Percentiles rank a stretch among this genome's conserved stretches.
phyloP scores from a whole-genome alignment of 2,888 invertebrate genomes.

The Baronia brevicornis region DNA sequence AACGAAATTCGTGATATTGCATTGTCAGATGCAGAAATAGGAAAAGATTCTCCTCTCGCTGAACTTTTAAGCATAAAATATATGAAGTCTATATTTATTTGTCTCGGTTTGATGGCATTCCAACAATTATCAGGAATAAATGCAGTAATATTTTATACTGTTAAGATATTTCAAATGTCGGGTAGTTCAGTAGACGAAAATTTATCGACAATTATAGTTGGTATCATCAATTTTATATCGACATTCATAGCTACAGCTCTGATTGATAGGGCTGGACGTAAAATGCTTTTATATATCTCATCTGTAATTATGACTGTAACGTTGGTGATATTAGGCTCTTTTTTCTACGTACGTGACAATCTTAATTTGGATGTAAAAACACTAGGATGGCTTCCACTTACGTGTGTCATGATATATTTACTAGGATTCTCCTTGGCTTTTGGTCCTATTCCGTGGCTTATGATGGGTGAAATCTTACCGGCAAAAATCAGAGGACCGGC shows the following conservation, averaged over 20 bases:
- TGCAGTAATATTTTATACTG: slow-evolving; percentile 96
- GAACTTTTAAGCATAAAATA: slow-evolving; percentile 84
- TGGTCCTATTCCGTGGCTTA: slow-evolving; percentile 89
- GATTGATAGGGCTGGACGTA: slow-evolving; percentile 92
- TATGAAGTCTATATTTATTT: slow-evolving; percentile 86
- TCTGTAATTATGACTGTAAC: slow-evolving; percentile 86
- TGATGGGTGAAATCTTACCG: slow-evolving; percentile 95
- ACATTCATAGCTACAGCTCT: slow-evolving; percentile 90
- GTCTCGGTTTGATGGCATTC: slow-evolving; percentile 93
- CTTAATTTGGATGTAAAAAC: slow-evolving; percentile 66
- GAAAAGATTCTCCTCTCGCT: slow-evolving; percentile 75
- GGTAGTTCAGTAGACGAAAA: slow-evolving; percentile 87
- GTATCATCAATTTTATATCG: slow-evolving; percentile 91
- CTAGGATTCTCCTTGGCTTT: slow-evolving; percentile 91
- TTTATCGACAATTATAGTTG: slow-evolving; percentile 89
- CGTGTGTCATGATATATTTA: slow-evolving; percentile 87
- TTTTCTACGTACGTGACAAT: slow-evolving; percentile 80
- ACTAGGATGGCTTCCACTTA: slow-evolving; percentile 86
- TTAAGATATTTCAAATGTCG: slow-evolving; percentile 89
- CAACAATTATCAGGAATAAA: slow-evolving; percentile 97
- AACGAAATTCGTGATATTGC: slow-evolving; percentile 85
- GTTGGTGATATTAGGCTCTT: slow-evolving; percentile 82
- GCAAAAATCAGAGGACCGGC: slow-evolving; percentile 92
- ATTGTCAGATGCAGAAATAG: slow-evolving; percentile 80
- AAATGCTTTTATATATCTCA: slow-evolving; percentile 90